A percentile compares a stretch with the other conserved stretches of the same genome.
Conservation (phyloP, 2,888 invertebrate genomes). For the Cheilosia urbana region DNA sequence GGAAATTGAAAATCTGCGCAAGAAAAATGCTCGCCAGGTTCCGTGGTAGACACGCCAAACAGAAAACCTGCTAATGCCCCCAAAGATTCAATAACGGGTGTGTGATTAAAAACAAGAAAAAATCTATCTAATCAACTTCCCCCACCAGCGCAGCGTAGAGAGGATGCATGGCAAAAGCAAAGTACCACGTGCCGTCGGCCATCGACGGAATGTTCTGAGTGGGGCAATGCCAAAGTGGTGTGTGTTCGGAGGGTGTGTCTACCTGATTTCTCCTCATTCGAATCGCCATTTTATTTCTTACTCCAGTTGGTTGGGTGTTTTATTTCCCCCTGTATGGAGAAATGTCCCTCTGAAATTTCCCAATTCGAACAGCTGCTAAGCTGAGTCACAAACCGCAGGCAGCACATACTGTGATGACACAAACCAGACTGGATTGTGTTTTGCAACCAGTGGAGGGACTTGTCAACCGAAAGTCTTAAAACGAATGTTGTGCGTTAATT, state of each 20-base stretch:
- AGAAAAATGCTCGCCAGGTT: slow-evolving; percentile 65
- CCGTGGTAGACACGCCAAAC: slow-evolving; percentile 61
- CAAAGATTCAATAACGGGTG: slow-evolving; percentile 80
- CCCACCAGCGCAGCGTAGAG: slow-evolving; percentile 48
- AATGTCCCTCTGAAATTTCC: slow-evolving; percentile 31
- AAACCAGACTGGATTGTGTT: background rate
- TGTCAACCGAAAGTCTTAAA: too few species aligned
- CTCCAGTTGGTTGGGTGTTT: slow-evolving; percentile 24
- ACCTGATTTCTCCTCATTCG: slow-evolving; percentile 33
- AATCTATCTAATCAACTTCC: slow-evolving; percentile 84
- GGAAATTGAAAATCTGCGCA: slow-evolving; percentile 72
- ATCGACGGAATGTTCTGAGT: slow-evolving; percentile 47
- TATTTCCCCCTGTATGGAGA: slow-evolving; percentile 25
- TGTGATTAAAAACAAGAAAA: slow-evolving; percentile 84
- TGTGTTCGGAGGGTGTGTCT: slow-evolving; percentile 56
- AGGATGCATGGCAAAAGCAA: slow-evolving; percentile 51
- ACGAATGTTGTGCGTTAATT: too few species aligned
- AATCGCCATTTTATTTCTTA: slow-evolving; percentile 67
- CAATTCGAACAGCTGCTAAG: background rate
- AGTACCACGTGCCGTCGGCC: slow-evolving; percentile 71
- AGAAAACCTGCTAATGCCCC: slow-evolving; percentile 67
- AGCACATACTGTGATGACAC: background rate
- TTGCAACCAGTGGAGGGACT: background rate
- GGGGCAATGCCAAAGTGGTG: slow-evolving; percentile 11
- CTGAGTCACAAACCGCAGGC: slow-evolving; percentile 24